Evolutionary conservation across 2,888 invertebrate species (phyloP).

Genomic region (Panorpa germanica): DNA sequence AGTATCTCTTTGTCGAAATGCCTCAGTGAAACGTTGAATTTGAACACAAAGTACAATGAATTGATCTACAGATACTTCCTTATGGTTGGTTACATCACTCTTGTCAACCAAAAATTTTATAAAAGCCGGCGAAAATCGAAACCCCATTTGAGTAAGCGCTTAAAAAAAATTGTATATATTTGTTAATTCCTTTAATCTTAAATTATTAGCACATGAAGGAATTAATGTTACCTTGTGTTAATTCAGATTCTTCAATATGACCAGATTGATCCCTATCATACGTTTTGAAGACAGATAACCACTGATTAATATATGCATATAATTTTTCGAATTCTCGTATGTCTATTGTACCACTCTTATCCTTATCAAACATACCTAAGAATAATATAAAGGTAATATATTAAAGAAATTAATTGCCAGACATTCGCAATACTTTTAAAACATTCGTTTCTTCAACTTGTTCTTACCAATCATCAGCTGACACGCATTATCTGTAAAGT

Average conservation of each 20-base stretch:
- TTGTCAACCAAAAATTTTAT: constrained; percentile 48
- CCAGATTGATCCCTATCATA: constrained; percentile 78
- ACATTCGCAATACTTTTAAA: too few relatives aligned
- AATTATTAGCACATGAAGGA: constrained; percentile 1
- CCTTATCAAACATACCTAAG: constrained; percentile 74
- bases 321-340: constrained; percentile 69
- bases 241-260: constrained; percentile 60
- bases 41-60: constrained; percentile 81
- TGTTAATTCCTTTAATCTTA: not conserved
- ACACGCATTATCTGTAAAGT: constrained; percentile 68
- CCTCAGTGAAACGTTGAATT: constrained; percentile 74
- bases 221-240: constrained; percentile 39
- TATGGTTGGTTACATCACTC: constrained; percentile 40
- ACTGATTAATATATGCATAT: constrained; percentile 75
- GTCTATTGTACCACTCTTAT: constrained; percentile 69
- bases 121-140: constrained; percentile 62
- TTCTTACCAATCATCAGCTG: constrained; percentile 51
- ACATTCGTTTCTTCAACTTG: not conserved
- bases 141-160: constrained; percentile 78
- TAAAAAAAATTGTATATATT: not conserved
- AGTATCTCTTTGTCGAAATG: constrained; percentile 61
- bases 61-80: constrained; percentile 59
- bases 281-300: constrained; percentile 67
- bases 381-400: constrained; percentile 12
- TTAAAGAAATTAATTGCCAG: too few relatives aligned